Percentiles rank a stretch among this genome's conserved stretches.
These are phyloP conservation scores for Tinamus guttatus DNA, from an alignment of 2,113 vertebrate species.

Conservation along the genomic window DNA sequence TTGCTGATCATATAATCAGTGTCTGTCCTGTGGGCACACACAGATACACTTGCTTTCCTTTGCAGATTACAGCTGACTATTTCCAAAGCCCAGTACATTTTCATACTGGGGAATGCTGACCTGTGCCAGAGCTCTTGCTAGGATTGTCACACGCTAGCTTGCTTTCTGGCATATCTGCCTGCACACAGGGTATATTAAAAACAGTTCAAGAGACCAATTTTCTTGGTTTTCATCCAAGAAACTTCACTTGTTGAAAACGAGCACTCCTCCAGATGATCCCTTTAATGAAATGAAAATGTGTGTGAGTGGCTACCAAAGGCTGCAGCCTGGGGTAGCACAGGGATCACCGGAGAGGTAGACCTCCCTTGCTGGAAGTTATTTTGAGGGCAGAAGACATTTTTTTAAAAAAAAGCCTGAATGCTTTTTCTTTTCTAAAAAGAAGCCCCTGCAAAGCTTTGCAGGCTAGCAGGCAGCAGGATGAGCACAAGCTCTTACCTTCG, in stretches of 20 bases:
- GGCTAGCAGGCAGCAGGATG: background rate
- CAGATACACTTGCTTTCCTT: background rate
- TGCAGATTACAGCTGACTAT: background rate
- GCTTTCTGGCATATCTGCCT: background rate
- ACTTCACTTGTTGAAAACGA: background rate
- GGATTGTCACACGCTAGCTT: background rate
- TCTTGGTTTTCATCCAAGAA: background rate
- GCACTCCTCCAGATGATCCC: background rate
- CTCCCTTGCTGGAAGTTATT: background rate
- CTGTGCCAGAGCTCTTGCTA: background rate
- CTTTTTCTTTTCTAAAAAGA: background rate
- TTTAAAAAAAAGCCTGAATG: background rate
- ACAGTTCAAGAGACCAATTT: background rate
- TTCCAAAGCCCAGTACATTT: background rate
- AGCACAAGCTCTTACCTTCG: constrained; percentile 71
- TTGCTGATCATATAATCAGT: background rate
- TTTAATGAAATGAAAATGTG: background rate
- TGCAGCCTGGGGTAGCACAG: background rate
- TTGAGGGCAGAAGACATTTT: background rate
- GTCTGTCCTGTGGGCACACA: accelerated
- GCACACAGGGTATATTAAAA: background rate
- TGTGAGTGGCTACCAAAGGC: background rate
- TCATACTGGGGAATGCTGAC: background rate
- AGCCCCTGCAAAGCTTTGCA: background rate
- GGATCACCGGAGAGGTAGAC: background rate